Evolutionary conservation across 2,888 invertebrate genomes (phyloP), one percentile per base, ranked within the genome.

Genomic region (Caenorhabditis uteleia): DNA sequence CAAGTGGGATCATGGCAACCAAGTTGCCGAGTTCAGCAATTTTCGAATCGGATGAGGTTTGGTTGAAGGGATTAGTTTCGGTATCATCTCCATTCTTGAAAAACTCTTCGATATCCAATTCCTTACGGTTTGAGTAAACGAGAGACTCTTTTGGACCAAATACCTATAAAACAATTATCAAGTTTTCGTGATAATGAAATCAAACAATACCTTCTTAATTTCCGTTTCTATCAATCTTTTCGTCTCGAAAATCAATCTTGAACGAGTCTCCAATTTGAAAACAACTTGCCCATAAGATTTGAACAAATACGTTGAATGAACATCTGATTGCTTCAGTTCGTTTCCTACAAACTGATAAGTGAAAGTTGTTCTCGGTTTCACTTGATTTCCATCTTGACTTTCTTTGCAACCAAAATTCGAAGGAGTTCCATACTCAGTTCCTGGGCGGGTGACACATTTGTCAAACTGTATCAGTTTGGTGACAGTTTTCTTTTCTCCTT

Each of bases 1-100:
- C 31, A 38, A 65, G 53, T 29, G 31, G 44, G n/a, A 64, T 42
- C 27, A 45, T 44, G 18, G 44, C 47, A 49, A 68, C 26, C 38
- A 73, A 55, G 26, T 65, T 39, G 39, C 49, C 12, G 29, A 58
- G 40, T 36, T 56, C 50, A 33, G 62, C 44, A 20, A 68, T 45
- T 49, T 74, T 68, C 26, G 70, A 47, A 43, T 59, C 43, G 26
- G 68, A 49, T 6, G 57, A 33, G 39, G 45, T 39, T 10, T 58
- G 40, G 23, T 51, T 27, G 46, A 58, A 58, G 53, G 61, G 60
- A 25, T 53, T 43, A 20, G 34, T 51, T 38, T 48, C 44, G 20
- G n/a, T 42, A 36, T 53, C 48, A 57, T 77, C 77, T 54, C 79
- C 79, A 42, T 60, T 33, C 65, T 70, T 72, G 58, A 69, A 75